Evolutionary conservation across 2,888 invertebrate species (phyloP), one percentile per base, ranked within the genome.

Genomic region (Trachelus iudaicus): DNA sequence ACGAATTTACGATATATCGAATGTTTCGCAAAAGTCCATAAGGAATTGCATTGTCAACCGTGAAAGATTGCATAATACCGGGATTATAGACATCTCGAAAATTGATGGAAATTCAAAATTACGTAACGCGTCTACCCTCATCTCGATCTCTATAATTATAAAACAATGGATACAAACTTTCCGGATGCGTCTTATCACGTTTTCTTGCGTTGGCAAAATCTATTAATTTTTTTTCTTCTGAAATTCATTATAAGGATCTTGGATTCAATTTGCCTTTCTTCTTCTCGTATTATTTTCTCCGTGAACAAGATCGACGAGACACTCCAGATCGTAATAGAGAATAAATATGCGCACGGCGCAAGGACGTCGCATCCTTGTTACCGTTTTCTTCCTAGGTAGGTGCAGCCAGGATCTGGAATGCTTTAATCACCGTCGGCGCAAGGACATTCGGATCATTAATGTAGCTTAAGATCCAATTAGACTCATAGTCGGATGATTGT

Each of bases 281-380:
- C 23, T 9, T 6, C 2, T 56, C 56, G 56, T 56, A 56, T 56
- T 56, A 56, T 23, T 9, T 56, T 56, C 23, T 56, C 56, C 15
- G 9, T 56, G 0, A 6, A 23, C 23, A 56, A 23, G 56, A 56
- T 56, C 56, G 23, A 56, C 56, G 0, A 23, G 23, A 56, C 23
- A 23, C 56, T 56, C 56, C 23, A 9, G 23, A 56, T 23, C 56
- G 35, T 37, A 37, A n/a, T 37, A 15, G 30, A 12, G 71, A 71
- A 71, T 31, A 33, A 30, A 69, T 31, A 71, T 40, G 34, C 30
- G 34, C 37, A 78, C 80, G 79, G 79, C 77, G 81, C 87, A 88
- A 87, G 88, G 88, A 86, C 86, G 85, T 80, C 76, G 82, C 85
- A 89, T 88, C 88, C 88, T 88, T 87, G 87, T 86, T 87, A 87